Evolutionary conservation across 1,140 invertebrate genomes (phyloP).

Genomic region (Microplitis mediator): DNA sequence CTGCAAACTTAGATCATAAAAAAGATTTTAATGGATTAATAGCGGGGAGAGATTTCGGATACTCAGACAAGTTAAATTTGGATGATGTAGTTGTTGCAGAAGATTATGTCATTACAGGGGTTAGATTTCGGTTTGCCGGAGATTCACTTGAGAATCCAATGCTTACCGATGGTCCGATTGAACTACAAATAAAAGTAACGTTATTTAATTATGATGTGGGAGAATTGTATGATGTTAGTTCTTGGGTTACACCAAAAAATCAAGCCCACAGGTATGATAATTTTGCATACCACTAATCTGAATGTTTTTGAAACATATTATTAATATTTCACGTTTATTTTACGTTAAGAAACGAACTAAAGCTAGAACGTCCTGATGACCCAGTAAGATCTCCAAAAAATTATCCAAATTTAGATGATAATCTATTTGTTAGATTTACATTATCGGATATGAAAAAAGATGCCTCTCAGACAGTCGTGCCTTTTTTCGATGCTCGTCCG

Average conservation of each 20-base stretch:
- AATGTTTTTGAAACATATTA: not conserved
- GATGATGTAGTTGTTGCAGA: not conserved
- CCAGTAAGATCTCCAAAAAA: not conserved
- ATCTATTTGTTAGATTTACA: not conserved
- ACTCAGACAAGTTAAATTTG: not conserved
- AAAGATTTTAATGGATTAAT: not conserved
- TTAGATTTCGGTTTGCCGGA: not conserved
- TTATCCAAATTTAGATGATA: no score
- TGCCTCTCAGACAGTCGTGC: not conserved
- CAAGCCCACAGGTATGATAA: not conserved
- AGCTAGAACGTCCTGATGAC: not conserved
- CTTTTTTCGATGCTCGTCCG: not conserved
- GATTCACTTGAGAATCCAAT: not conserved
- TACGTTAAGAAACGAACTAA: not conserved
- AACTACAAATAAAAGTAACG: not conserved
- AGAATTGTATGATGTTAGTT: not conserved
- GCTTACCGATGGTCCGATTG: not conserved
- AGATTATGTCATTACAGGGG: not conserved
- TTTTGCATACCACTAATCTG: not conserved
- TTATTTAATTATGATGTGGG: not conserved
- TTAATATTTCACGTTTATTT: not conserved
- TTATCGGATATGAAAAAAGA: conserved; percentile 1
- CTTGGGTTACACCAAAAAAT: not conserved
- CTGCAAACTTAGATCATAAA: not conserved
- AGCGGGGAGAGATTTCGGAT: not conserved